Base-by-base conservation (phyloP, 2,888 invertebrate species). In the Chirona hameri region DNA sequence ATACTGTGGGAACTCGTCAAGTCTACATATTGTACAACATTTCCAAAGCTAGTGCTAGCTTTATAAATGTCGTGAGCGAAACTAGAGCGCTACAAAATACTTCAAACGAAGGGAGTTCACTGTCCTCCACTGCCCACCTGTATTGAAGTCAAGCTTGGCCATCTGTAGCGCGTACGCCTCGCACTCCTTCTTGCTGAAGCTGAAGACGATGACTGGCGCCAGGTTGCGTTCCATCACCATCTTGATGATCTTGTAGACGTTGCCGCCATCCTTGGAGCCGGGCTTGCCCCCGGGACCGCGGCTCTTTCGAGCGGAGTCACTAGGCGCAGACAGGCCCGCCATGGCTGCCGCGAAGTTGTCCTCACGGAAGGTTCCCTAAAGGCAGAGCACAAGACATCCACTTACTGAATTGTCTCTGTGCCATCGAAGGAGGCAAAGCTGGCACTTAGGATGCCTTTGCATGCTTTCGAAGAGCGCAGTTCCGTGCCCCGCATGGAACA, bases 221-320 rank as follows among this genome's bases (percentile, higher is more conserved):
- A 99, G 96, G 88, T 96, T 97, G 46, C 97, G 91, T 87, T 99
- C 98, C 96, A 98, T 97, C 72, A 99, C 96, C 95, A 99, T 98
- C 89, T 98, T 97, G 31, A 99, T 95, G 84, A 99, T 96, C 90
- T 98, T 99, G 87, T 96, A 97, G 86, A 98, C 97, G 87, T 96
- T 97, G 0, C 95, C 93, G 60, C 86, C 85, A n/a, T 87, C 91
- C 90, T 72, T 91, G 0, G 92, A 88, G 27, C 95, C 95, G 0
- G 95, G 94, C 86, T 92, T 92, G 0, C 94, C 91, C 0, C 95
- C 95, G 83, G 86, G 85, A 83, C 91, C 91, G 87, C 95, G 95
- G 0, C 94, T 95, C 87, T 95, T 95, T 1, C 92, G 92, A 0
- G 93, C 94, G 85, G 96, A 97, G 0, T 96, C 95, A 0, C 52